Conservation (phyloP, 2,797 vertebrate species). For the Menidia menidia region DNA sequence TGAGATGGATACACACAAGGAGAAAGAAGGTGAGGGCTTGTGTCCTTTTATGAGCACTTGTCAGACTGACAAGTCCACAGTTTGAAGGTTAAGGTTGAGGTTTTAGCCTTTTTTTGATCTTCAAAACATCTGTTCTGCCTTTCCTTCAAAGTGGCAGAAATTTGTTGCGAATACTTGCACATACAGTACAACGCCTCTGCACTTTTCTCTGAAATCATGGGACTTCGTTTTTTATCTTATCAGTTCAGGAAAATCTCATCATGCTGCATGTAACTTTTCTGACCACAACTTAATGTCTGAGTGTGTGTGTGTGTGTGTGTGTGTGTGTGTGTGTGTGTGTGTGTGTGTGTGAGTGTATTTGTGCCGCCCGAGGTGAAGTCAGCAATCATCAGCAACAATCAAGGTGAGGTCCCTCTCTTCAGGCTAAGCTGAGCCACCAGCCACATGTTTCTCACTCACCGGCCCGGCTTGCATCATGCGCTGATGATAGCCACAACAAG, state of each 20-base stretch:
- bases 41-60: constrained; percentile 16
- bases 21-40: constrained; percentile 35
- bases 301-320: no score
- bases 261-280: constrained; percentile 27
- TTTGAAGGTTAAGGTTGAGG: constrained; percentile 4
- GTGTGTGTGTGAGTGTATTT: no score
- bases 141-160: constrained; percentile 29
- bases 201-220: constrained; percentile 31
- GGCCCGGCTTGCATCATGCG: constrained; percentile 82
- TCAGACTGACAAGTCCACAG: background rate
- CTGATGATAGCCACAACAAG: constrained; percentile 81
- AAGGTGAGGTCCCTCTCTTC: constrained; percentile 70
- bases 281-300: constrained; percentile 30
- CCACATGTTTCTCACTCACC: constrained; percentile 78
- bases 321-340: no score
- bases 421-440: constrained; percentile 63
- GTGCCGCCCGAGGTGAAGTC: constrained; percentile 56
- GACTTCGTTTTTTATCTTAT: constrained; percentile 27
- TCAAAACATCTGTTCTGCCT: constrained; percentile 28
- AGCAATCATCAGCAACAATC: constrained; percentile 68
- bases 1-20: constrained; percentile 41
- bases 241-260: constrained; percentile 34
- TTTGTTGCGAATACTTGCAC: constrained; percentile 47
- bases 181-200: background rate
- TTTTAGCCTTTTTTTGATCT: constrained; percentile 14